Evolutionary conservation across 2,888 invertebrate genomes (phyloP).

Genomic region (Mythimna vitellina): DNA sequence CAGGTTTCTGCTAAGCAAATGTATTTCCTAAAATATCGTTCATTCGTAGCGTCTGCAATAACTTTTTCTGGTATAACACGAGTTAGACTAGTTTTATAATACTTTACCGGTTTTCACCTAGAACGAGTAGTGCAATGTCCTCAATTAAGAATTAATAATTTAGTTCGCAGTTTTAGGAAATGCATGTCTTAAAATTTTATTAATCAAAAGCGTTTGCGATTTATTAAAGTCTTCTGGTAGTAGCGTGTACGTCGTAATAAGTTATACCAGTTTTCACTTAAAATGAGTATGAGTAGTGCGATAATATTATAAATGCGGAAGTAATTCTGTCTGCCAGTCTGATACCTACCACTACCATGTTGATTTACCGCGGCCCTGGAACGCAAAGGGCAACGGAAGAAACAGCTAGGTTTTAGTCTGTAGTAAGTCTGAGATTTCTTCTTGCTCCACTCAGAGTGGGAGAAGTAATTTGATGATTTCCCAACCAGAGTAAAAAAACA

Average conservation of each 20-base stretch:
- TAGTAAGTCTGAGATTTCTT: no score
- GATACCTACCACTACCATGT: no score
- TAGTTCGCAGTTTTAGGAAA: not conserved
- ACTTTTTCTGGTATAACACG: not conserved
- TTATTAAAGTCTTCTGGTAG: not conserved
- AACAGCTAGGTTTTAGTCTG: no score
- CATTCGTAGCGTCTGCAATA: not conserved
- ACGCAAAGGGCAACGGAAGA: no score
- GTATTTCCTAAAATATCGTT: constrained; percentile 16
- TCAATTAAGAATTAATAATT: not conserved
- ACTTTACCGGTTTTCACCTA: not conserved
- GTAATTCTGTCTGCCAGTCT: no score
- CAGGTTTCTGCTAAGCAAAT: not conserved
- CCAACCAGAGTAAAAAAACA: no score
- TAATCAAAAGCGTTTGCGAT: not conserved
- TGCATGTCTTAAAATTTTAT: not conserved
- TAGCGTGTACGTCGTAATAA: not conserved
- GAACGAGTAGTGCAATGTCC: not conserved
- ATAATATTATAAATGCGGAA: no score
- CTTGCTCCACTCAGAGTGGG: no score
- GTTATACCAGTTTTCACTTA: constrained; percentile 1
- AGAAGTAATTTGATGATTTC: no score
- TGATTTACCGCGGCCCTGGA: no score
- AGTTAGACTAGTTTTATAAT: constrained; percentile 1
- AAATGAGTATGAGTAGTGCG: not conserved